Evolutionary conservation across 2,113 vertebrate genomes (phyloP), one percentile per base, ranked within the genome.

Genomic region (Nannospalax galili): DNA sequence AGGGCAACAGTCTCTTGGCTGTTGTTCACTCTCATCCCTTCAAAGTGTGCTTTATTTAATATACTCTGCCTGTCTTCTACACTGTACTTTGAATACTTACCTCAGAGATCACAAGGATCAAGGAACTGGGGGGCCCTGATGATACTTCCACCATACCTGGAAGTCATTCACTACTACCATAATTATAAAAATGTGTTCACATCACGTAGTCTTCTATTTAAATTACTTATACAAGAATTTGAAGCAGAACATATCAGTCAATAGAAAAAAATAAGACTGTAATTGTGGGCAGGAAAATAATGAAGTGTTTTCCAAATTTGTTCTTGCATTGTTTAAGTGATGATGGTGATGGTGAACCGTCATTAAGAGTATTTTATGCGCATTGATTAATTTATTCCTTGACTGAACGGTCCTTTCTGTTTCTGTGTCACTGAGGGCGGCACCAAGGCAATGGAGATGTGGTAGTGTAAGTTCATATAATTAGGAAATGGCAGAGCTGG

Each of bases 271-370:
- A 86, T 45, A 58, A 2, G 7, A 40, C 84, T 87, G 87, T 86
- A 92, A 84, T 30, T 65, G 10, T 73, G 56, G 35, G 45, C 82
- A 11, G 72, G 56, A 92, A 91, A 90, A 30, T 22, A 81, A 84
- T 42, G 70, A 94, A 28, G 12, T 88, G 52, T 72, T 62, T 48
- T 92, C 9, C 30, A 60, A 81, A 77, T 84, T 64, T n/a, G 32
- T 77, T 93, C 74, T 65, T 82, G n/a, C n/a, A 40, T 52, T 48
- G 16, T 82, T 95, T 75, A 78, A 84, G 48, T 82, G 26, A 77
- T 32, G 72, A n/a, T 12, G 8, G 52, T 16, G 26, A 24, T 35
- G 4, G 10, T 52, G n/a, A 56, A 4, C 1, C 45, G 74, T 30
- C 12, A 37, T 40, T 40, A 62, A 37, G 7, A 64, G 48, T 32